Percentiles rank a stretch among this genome's conserved stretches.
phyloP scores from a whole-genome alignment of 2,113 vertebrate genomes.

The Cercocebus atys region DNA sequence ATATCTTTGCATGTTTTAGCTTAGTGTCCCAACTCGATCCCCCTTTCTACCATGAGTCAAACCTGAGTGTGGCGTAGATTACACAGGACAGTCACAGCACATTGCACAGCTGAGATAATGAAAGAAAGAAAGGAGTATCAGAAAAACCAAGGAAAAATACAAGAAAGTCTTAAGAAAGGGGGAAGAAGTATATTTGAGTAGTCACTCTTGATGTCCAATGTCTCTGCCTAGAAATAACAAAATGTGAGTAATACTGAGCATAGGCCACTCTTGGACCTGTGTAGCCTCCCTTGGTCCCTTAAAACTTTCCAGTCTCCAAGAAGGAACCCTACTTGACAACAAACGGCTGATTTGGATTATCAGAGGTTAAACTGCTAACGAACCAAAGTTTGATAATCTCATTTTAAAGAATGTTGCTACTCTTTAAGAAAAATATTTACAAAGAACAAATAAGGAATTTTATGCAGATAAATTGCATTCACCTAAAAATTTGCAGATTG shows the following conservation, averaged over 20 bases:
- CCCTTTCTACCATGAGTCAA: neutral
- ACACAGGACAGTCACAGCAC: neutral
- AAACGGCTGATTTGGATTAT: neutral
- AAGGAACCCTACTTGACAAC: neutral
- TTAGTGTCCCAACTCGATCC: neutral
- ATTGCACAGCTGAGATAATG: neutral
- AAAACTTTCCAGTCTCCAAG: neutral
- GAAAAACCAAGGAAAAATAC: neutral
- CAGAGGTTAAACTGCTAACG: constrained; percentile 9
- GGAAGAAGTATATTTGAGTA: neutral
- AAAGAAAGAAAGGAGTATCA: neutral
- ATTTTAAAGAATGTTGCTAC: constrained; percentile 21
- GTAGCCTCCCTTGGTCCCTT: neutral
- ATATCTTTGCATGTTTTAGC: neutral
- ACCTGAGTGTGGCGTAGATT: neutral
- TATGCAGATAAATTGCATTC: constrained; percentile 64
- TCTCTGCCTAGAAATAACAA: neutral
- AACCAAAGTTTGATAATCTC: neutral
- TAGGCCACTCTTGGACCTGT: neutral
- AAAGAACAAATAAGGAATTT: constrained; percentile 51
- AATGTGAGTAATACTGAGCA: neutral
- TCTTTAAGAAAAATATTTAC: neutral
- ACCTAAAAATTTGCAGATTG: constrained; percentile 67
- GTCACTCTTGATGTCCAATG: neutral
- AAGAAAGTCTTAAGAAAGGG: neutral